Base-by-base conservation (phyloP, 2,797 vertebrate genomes). In the Iguana delicatissima region DNA sequence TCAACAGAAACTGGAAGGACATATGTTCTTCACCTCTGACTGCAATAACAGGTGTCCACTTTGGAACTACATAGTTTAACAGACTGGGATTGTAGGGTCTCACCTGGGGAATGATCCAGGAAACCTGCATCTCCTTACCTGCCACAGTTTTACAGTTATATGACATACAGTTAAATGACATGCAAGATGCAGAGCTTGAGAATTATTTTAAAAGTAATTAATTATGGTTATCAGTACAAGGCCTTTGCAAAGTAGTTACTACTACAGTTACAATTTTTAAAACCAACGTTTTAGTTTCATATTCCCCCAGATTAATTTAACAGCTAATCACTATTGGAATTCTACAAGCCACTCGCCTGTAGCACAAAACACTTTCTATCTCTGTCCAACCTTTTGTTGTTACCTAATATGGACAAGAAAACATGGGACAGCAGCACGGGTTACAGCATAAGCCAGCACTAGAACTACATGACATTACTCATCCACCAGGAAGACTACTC, bases 81-180 rank as follows among this genome's bases (percentile, higher is more conserved):
- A 46, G 2, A 46, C 57, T 2, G 18, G 57, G 18, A 59, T 3
- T 59, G 57, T 14, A 59, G 10, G 57, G 57, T 59, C 57, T 3
- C 12, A 14, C 18, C 80, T 32, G 77, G 79, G 73, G 20, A 90
- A 69, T 77, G 24, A 67, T 80, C 6, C 85, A 93, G 85, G 76
- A 69, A 55, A 89, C 46, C 74, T 46, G 42, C 42, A 89, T 89
- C 72, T 73, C 91, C 89, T 91, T 62, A 55, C 72, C 32, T 62
- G 82, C 57, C 92, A 82, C 46, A 91, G 57, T n/a, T 92, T 93
- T 42, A 88, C 91, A 87, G 35, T n/a, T n/a, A n/a, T n/a, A n/a
- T n/a, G n/a, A n/a, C n/a, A n/a, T n/a, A n/a, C n/a, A n/a, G n/a
- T n/a, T n/a, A n/a, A 96, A 94, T 89, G 93, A 62, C 85, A 93